Evolutionary conservation across 2,113 vertebrate species (phyloP).

Genomic region (Calonectris borealis): DNA sequence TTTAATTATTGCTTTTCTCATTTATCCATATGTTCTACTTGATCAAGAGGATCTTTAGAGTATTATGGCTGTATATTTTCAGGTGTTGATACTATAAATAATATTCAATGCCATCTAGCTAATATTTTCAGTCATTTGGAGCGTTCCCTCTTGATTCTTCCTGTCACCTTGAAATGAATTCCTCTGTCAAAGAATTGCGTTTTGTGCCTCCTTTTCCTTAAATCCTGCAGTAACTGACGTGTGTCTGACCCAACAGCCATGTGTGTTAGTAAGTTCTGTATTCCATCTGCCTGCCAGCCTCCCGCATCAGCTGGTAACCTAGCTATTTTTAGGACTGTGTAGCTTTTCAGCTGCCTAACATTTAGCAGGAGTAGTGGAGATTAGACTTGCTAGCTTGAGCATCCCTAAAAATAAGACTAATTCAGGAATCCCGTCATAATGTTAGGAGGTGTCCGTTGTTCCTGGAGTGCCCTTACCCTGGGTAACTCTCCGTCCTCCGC

Average conservation of each 20-base stretch:
- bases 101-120: neutral
- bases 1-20: neutral
- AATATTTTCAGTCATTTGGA: neutral
- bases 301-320: conserved; percentile 15
- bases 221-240: neutral
- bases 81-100: neutral
- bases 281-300: conserved; percentile 35
- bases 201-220: neutral
- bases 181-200: neutral
- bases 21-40: neutral
- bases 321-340: conserved; percentile 63
- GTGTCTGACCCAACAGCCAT: neutral
- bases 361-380: conserved; percentile 26
- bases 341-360: conserved; percentile 51
- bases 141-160: neutral
- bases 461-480: neutral
- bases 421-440: conserved; percentile 13
- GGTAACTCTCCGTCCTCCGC: neutral
- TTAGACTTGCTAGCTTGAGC: conserved; percentile 40
- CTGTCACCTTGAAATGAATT: neutral
- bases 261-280: neutral
- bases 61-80: neutral
- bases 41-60: neutral
- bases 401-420: conserved; percentile 63
- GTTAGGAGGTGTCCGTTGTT: conserved; percentile 34